Evolutionary conservation across 2,797 vertebrate species (phyloP).

Genomic region (Lophura swinhoii): DNA sequence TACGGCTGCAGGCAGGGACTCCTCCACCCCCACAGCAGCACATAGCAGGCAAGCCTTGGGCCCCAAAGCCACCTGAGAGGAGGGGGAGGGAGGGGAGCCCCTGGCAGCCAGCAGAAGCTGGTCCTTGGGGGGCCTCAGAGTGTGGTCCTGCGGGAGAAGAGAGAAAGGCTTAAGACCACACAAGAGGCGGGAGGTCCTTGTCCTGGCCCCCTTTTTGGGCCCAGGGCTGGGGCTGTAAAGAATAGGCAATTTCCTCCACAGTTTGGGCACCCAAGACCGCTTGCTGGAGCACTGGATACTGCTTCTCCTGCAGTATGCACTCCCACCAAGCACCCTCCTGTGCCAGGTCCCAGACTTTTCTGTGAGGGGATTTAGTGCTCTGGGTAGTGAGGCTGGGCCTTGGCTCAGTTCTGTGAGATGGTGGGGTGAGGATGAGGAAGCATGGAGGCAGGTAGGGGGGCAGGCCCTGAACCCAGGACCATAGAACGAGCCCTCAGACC

Average conservation of each 20-base stretch:
- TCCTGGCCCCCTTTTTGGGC: fast-evolving
- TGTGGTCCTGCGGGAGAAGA: background rate
- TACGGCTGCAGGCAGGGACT: background rate
- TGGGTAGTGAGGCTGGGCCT: background rate
- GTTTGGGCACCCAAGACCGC: no score
- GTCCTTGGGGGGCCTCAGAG: background rate
- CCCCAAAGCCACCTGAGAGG: background rate
- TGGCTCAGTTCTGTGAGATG: background rate
- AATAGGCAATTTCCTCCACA: fast-evolving
- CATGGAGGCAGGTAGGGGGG: background rate
- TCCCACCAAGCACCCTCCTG: background rate
- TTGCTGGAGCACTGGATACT: background rate
- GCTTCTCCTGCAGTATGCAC: background rate
- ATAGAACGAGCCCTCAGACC: background rate
- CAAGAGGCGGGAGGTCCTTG: background rate
- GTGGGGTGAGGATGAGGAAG: background rate
- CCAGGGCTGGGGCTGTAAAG: conserved; percentile 1
- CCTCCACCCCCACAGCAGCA: fast-evolving
- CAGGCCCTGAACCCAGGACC: no score
- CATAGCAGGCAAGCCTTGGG: background rate
- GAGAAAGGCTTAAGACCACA: background rate
- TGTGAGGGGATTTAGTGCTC: fast-evolving
- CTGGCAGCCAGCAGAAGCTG: no score
- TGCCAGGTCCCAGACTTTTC: background rate
- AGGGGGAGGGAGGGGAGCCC: background rate